Evolutionary conservation across 2,113 vertebrate genomes (phyloP).

Genomic region (Maccullochella peelii): DNA sequence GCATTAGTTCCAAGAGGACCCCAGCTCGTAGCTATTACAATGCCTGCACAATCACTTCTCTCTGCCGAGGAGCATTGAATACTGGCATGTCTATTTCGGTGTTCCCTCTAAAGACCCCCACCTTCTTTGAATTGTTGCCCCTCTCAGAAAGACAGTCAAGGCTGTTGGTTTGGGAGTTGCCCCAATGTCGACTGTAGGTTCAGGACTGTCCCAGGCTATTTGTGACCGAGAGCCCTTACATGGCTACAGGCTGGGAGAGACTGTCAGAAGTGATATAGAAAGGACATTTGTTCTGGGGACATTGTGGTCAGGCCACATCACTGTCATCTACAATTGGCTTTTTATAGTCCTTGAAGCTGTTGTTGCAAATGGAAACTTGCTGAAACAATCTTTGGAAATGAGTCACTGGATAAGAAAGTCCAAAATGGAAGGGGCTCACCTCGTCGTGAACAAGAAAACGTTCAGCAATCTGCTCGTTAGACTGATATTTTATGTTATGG

Average conservation of each 20-base stretch:
- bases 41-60: slow-evolving; percentile 27
- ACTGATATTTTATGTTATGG: background rate
- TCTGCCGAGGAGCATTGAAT: slow-evolving; percentile 16
- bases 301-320: slow-evolving; percentile 60
- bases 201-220: slow-evolving; percentile 67
- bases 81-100: slow-evolving; percentile 66
- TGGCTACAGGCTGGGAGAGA: slow-evolving; percentile 56
- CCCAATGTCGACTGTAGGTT: slow-evolving; percentile 52
- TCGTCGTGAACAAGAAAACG: background rate
- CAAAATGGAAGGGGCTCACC: background rate
- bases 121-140: slow-evolving; percentile 69
- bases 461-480: background rate
- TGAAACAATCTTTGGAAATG: slow-evolving; percentile 31
- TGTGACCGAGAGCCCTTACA: slow-evolving; percentile 72
- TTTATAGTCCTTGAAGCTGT: slow-evolving; percentile 65
- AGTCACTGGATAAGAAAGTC: slow-evolving; percentile 29
- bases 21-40: slow-evolving; percentile 29
- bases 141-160: slow-evolving; percentile 57
- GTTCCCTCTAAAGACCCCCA: slow-evolving; percentile 44
- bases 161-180: slow-evolving; percentile 48
- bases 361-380: slow-evolving; percentile 19
- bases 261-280: slow-evolving; percentile 58
- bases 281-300: slow-evolving; percentile 72
- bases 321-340: slow-evolving; percentile 63
- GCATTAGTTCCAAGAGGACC: slow-evolving; percentile 50